Evolutionary conservation across 2,113 vertebrate species (phyloP).

Genomic region (Oplegnathus fasciatus): DNA sequence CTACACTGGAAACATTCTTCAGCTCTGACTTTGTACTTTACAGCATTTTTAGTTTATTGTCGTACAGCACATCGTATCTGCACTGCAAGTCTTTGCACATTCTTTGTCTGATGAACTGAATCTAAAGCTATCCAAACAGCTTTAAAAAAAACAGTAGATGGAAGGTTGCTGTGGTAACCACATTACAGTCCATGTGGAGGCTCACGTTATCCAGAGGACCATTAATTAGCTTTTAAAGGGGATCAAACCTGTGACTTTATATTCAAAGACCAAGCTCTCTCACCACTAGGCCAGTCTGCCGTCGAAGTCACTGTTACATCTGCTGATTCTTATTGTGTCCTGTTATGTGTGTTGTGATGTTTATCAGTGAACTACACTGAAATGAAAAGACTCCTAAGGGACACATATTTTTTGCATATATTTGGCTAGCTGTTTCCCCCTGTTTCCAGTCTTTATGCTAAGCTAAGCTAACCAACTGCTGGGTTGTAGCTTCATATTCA

Average conservation of each 20-base stretch:
- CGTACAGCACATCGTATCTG: constrained; percentile 19
- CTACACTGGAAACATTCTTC: background rate
- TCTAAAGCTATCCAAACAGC: background rate
- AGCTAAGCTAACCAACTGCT: too few relatives aligned
- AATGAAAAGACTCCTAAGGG: too few relatives aligned
- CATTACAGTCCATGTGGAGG: background rate
- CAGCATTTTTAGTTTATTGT: constrained; percentile 34
- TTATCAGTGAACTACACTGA: background rate
- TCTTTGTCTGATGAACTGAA: constrained; percentile 2
- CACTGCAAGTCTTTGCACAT: background rate
- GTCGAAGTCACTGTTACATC: background rate
- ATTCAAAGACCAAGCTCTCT: background rate
- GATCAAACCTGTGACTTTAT: background rate
- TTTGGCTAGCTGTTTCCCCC: too few relatives aligned
- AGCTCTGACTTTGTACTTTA: constrained; percentile 11
- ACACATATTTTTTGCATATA: too few relatives aligned
- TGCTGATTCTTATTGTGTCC: background rate
- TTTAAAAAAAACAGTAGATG: background rate
- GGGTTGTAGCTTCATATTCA: too few relatives aligned
- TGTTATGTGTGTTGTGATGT: background rate
- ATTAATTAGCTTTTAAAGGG: background rate
- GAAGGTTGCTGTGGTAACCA: background rate
- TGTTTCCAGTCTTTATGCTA: too few relatives aligned
- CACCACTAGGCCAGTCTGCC: too few relatives aligned
- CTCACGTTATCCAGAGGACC: background rate